A percentile compares a stretch with the other conserved stretches of the same genome.
Evolutionary conservation across 2,113 vertebrate genomes (phyloP).

Genomic region (Heterotilapia buettikoferi): DNA sequence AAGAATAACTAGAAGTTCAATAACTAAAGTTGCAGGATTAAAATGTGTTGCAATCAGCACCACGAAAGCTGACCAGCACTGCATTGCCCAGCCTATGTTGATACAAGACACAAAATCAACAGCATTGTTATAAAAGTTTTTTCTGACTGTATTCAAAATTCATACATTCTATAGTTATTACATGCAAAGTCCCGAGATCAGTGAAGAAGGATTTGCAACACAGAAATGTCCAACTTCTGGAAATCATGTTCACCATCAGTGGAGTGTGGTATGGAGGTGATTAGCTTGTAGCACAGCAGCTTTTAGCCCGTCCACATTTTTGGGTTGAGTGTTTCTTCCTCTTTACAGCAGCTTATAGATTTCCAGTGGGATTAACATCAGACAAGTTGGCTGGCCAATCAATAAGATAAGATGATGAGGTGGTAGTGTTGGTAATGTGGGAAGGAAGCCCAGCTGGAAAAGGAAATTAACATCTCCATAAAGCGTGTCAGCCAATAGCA

Average conservation of each 20-base stretch:
- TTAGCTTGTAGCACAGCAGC: background rate
- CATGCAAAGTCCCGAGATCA: background rate
- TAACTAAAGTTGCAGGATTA: background rate
- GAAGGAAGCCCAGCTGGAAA: background rate
- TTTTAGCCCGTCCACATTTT: background rate
- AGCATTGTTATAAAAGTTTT: background rate
- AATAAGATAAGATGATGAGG: background rate
- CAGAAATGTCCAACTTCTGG: background rate
- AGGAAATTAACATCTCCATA: background rate
- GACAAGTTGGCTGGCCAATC: background rate
- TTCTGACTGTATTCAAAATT: background rate
- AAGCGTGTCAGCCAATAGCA: background rate
- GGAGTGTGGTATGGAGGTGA: background rate
- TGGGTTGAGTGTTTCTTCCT: background rate
- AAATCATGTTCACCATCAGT: background rate
- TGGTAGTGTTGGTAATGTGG: background rate
- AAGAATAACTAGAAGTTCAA: background rate
- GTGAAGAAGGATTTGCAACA: background rate
- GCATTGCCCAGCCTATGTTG: rapidly evolving
- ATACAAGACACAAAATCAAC: background rate
- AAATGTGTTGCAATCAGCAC: background rate
- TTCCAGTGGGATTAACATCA: background rate
- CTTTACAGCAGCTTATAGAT: background rate
- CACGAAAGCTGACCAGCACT: background rate
- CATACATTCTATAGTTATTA: background rate